Evolutionary conservation across 2,797 vertebrate genomes (phyloP), one percentile per base, ranked within the genome.

Genomic region (Thripadectes ignobilis): DNA sequence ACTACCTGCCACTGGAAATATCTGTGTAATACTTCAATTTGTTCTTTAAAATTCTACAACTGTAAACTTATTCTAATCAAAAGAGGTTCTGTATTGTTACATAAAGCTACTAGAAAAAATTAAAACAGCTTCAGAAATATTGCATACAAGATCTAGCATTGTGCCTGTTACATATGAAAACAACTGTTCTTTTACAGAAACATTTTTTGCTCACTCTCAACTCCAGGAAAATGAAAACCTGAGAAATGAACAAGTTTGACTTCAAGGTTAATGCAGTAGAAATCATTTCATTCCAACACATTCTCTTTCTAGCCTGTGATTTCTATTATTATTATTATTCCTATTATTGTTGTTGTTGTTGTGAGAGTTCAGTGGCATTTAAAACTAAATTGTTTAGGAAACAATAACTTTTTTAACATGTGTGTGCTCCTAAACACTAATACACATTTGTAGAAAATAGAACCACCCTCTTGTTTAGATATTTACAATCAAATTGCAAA

Each of bases 391-490:
- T 67, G 4, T 87, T 92, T 89, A 19, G 57, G 68, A 97, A 85
- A 30, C 36, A 90, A 91, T 72, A 85, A 61, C 36, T 80, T 80
- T 41, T 92, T 92, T 83, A 92, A 92, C 19, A 67, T 72, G 38
- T 24, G 89, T 4, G 3, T 63, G 36, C 45, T 90, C 34, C 30
- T 79, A 95, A 97, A 94, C 39, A 81, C 48, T 86, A 93, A 96
- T 63, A 61, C 19, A 75, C 38, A 79, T 88, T 96, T 96, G 92
- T n/a, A 74, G 45, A 95, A 97, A 96, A 92, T 23, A 84, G 41
- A 58, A 85, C 91, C 92, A 87, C 36, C 62, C 16, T 79, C 36
- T 94, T 83, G 67, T 91, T 95, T 62, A 85, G n/a, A n/a, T 45
- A 62, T 34, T 80, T 57, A 55, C 30, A 52, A 78, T 57, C 67